Evolutionary conservation across 2,888 invertebrate genomes (phyloP).

Genomic region (Ceraclea dissimilis): DNA sequence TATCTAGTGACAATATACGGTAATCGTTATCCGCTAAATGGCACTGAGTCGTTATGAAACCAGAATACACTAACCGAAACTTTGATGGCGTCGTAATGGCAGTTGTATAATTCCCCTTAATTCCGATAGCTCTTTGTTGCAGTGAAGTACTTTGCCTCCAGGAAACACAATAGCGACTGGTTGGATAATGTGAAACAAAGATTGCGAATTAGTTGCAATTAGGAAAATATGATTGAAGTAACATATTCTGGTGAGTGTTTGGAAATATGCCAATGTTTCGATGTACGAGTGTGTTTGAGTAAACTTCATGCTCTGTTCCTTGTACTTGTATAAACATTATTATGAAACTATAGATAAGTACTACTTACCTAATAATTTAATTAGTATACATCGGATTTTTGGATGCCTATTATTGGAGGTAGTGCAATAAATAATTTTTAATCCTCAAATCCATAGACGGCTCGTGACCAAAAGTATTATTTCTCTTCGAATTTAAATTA

Average conservation of each 20-base stretch:
- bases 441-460: too few species aligned
- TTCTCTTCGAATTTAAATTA: too few species aligned
- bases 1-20: slow-evolving; percentile 18
- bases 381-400: too few species aligned
- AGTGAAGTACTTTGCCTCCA: neutral
- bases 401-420: too few species aligned
- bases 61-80: slow-evolving; percentile 29
- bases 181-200: neutral
- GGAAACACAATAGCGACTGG: neutral
- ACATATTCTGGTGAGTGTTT: neutral
- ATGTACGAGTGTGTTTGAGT: too few species aligned
- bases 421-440: too few species aligned
- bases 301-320: too few species aligned
- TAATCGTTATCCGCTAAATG: slow-evolving; percentile 21
- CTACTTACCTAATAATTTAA: too few species aligned
- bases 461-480: too few species aligned
- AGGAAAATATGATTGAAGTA: neutral
- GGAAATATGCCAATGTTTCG: neutral
- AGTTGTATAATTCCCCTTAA: slow-evolving; percentile 25
- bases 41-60: slow-evolving; percentile 25
- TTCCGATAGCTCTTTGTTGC: slow-evolving; percentile 4
- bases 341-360: too few species aligned
- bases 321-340: too few species aligned
- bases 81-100: slow-evolving; percentile 40
- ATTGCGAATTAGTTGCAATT: slow-evolving; percentile 1